Conservation (phyloP, 2,113 vertebrate genomes). For the Cephalopholis sonnerati region DNA sequence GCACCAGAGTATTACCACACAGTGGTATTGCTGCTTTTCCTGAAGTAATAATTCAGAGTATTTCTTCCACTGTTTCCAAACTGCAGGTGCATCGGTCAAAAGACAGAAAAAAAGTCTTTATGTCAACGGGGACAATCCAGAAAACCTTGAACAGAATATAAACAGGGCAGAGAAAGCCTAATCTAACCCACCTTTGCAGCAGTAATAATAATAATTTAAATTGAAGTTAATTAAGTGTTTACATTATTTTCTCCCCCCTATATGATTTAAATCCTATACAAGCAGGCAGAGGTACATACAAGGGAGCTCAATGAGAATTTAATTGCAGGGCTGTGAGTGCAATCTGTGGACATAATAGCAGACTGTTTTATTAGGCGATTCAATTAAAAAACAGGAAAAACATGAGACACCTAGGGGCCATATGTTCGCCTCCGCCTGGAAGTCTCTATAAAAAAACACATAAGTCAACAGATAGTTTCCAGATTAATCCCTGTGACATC, state of each 20-base stretch:
- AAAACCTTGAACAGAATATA: background rate
- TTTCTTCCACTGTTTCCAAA: background rate
- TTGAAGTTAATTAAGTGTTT: slow-evolving; percentile 21
- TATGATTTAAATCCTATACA: slow-evolving; percentile 28
- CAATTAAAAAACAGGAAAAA: slow-evolving; percentile 46
- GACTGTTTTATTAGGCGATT: slow-evolving; percentile 60
- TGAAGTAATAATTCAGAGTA: background rate
- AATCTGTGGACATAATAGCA: slow-evolving; percentile 36
- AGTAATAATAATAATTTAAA: slow-evolving; percentile 3
- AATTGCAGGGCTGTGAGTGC: slow-evolving; percentile 52
- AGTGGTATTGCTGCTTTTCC: background rate
- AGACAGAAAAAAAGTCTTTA: too few relatives aligned
- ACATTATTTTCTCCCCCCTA: background rate
- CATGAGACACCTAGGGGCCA: slow-evolving; percentile 33
- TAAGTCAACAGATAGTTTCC: slow-evolving; percentile 74
- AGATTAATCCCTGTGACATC: slow-evolving; percentile 74
- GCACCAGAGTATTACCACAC: too few relatives aligned
- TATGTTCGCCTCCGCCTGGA: slow-evolving; percentile 49
- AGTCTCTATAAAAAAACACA: slow-evolving; percentile 40
- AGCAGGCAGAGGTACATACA: background rate
- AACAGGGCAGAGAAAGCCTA: background rate
- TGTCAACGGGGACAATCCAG: too few relatives aligned
- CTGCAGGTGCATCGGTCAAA: too few relatives aligned
- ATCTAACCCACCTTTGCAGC: background rate
- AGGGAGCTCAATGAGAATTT: slow-evolving; percentile 37